Percentiles rank a stretch among this genome's conserved stretches.
Evolutionary conservation across 2,888 invertebrate species (phyloP).

Genomic region (Aphodius sticticus): DNA sequence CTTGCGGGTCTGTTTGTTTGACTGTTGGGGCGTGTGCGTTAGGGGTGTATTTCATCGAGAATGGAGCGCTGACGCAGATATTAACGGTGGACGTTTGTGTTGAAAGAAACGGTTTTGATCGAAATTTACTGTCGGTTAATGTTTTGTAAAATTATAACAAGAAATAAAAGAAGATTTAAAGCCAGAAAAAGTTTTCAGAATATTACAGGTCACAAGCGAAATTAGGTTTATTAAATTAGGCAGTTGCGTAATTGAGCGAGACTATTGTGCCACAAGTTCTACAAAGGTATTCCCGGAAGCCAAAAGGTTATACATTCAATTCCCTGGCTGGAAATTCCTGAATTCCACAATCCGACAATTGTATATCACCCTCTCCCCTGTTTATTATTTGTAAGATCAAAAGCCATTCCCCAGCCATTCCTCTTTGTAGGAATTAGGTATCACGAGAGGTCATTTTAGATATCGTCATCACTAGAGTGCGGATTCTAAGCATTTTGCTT

Average conservation of each 20-base stretch:
- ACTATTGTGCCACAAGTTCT: background rate
- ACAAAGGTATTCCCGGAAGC: background rate
- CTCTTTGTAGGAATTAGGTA: background rate
- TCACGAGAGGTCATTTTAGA: no score
- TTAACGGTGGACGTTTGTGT: background rate
- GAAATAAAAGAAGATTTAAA: background rate
- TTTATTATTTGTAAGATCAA: background rate
- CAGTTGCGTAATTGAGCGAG: background rate
- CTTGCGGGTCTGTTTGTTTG: background rate
- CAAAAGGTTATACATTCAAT: background rate
- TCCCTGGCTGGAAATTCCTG: background rate
- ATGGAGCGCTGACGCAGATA: background rate
- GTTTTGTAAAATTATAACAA: background rate
- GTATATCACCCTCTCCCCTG: background rate
- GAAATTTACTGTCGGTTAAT: background rate
- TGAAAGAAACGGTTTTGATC: background rate
- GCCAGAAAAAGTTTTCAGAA: background rate
- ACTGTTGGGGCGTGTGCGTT: background rate
- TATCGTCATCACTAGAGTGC: no score
- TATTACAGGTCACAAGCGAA: no score
- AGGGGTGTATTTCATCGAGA: background rate
- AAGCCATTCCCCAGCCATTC: no score
- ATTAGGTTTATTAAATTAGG: background rate
- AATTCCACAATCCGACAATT: background rate
- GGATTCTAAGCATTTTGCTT: no score